A percentile compares a stretch with the other conserved stretches of the same genome.
Evolutionary conservation across 2,888 invertebrate species (phyloP).

Genomic region (Palloptera scutellata): DNA sequence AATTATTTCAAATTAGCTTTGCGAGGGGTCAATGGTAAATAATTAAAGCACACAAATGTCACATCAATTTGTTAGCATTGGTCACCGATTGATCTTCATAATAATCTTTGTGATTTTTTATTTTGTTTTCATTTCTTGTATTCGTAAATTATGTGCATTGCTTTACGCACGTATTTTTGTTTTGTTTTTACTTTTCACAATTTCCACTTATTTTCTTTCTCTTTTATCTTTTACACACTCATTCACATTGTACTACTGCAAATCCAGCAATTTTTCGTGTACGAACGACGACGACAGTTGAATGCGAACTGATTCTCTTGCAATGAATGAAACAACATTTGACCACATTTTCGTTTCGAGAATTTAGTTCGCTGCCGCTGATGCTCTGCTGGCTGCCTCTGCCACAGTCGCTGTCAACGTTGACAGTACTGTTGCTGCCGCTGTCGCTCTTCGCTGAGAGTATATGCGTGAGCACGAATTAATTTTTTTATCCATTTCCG

Average conservation of each 20-base stretch:
- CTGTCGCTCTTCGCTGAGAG: not conserved
- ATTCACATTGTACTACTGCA: too few relatives aligned
- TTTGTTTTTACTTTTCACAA: slow-evolving; percentile 18
- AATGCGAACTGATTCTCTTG: slow-evolving; percentile 55
- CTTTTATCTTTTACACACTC: too few relatives aligned
- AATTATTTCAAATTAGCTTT: not conserved
- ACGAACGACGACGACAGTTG: slow-evolving; percentile 49
- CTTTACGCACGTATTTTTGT: slow-evolving; percentile 33
- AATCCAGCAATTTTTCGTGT: too few relatives aligned
- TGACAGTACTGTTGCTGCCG: slow-evolving; percentile 18
- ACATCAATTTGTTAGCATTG: too few relatives aligned
- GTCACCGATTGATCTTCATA: slow-evolving; percentile 7
- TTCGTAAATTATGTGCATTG: slow-evolving; percentile 27
- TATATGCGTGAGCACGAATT: not conserved
- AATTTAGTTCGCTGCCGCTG: slow-evolving; percentile 10
- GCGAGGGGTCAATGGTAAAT: too few relatives aligned
- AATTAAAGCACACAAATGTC: too few relatives aligned
- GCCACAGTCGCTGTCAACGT: slow-evolving; percentile 1
- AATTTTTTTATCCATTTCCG: not conserved
- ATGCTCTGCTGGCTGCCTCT: slow-evolving; percentile 1
- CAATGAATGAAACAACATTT: slow-evolving; percentile 55
- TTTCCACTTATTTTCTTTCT: too few relatives aligned
- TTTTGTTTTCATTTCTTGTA: slow-evolving; percentile 1
- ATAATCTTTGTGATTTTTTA: slow-evolving; percentile 3
- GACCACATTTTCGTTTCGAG: too few relatives aligned